Conservation (phyloP, 2,888 invertebrate species). For the Trichogramma evanescens region DNA sequence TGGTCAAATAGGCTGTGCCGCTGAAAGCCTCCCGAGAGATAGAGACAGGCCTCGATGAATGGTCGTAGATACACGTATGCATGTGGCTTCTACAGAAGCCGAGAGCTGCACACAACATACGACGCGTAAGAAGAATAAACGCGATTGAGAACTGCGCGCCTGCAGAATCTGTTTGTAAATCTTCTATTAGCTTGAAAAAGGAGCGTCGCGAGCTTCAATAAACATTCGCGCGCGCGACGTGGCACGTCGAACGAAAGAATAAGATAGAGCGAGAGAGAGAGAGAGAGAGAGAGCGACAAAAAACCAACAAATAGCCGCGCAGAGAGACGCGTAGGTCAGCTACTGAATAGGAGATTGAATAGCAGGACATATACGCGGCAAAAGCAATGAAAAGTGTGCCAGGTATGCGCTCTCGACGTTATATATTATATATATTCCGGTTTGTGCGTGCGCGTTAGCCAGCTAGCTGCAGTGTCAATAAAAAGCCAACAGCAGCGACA, state of each 20-base stretch:
- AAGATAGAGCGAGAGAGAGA: background rate
- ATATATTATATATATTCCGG: no score
- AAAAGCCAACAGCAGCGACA: no score
- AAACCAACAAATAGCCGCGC: background rate
- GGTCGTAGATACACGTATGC: background rate
- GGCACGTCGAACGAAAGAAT: background rate
- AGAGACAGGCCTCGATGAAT: constrained; percentile 27
- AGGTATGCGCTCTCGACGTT: no score
- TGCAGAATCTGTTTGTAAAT: background rate
- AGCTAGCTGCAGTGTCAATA: no score
- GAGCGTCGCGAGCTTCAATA: no score
- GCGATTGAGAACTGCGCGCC: background rate
- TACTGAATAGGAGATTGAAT: no score
- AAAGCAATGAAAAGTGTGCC: no score
- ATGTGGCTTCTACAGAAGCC: constrained; percentile 1
- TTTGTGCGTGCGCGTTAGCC: no score
- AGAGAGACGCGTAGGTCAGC: no score
- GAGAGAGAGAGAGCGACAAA: background rate
- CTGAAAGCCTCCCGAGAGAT: constrained; percentile 29
- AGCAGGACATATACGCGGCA: no score
- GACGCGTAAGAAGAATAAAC: background rate
- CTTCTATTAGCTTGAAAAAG: no score
- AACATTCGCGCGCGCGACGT: no score
- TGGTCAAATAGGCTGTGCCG: constrained; percentile 20
- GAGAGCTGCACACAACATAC: background rate